Evolutionary conservation across 2,888 invertebrate genomes (phyloP), one percentile per base, ranked within the genome.

Genomic region (Ennomos fuscantarius): DNA sequence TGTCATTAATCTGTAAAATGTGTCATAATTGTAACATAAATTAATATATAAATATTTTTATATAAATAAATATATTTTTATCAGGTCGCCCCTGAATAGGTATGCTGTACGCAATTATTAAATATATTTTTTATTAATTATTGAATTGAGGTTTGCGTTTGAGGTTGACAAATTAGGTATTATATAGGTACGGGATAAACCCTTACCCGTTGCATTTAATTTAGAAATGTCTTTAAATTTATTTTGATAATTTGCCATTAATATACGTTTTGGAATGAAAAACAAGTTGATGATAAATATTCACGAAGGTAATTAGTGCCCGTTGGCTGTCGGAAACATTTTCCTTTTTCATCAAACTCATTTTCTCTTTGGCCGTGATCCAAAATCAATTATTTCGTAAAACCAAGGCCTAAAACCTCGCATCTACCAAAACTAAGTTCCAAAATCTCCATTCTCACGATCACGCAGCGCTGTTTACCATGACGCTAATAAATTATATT

Each of bases 401-500:
- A 55, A 36, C 33, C 36, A 51, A 36, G 36, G 36, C 43, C 31
- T 37, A 37, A 15, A 51, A 46, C 42, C 35, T 41, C 24, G 13
- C 12, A 44, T 43, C 44, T 59, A 47, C 55, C 54, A 42, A 57
- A 61, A 57, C 55, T 43, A 57, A 52, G 50, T 60, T 24, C 60
- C 66, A 24, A 67, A 67, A 65, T 56, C 55, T 60, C 63, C 63
- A 62, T 84, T 81, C 81, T 70, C 73, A 71, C 75, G 79, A 83
- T 85, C 86, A 84, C 79, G 77, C 84, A 88, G 84, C 79, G 77
- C 84, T 89, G 84, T 90, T 89, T 88, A 87, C 86, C 72, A 86
- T 78, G 86, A 89, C 82, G 77, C 82, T 84, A 86, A 90, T 89
- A 87, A 87, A 89, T 89, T 87, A 89, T 89, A 84, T 87, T 88